A percentile compares a stretch with the other conserved stretches of the same genome.
These are phyloP conservation scores for Ips typographus DNA, from an alignment of 1,140 invertebrate species.

Conservation along the genomic window DNA sequence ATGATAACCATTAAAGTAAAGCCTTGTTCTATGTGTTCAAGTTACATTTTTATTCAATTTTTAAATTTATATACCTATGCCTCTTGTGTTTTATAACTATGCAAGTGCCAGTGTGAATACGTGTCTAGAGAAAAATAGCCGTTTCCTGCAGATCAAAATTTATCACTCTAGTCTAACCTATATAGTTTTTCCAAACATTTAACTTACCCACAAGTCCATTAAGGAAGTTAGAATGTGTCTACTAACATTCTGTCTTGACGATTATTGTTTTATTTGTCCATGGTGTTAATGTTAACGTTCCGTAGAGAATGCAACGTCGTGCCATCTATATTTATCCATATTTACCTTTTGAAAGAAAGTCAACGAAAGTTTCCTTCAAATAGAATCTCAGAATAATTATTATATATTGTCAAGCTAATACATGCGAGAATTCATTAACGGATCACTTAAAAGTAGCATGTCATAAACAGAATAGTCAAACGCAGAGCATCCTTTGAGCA, in stretches of 20 bases:
- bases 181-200: constrained; percentile 4
- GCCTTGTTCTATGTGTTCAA: constrained; percentile 32
- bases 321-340: too few species aligned
- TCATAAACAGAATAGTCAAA: too few species aligned
- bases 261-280: constrained; percentile 11
- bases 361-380: too few species aligned
- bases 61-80: constrained; percentile 31
- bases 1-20: constrained; percentile 31
- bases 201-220: constrained; percentile 9
- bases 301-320: constrained; percentile 1
- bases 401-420: too few species aligned
- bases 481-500: too few species aligned
- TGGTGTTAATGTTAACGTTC: constrained; percentile 11
- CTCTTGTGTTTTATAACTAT: constrained; percentile 29
- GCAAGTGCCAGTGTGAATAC: constrained; percentile 18
- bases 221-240: constrained; percentile 10
- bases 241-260: constrained; percentile 5
- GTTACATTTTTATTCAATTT: constrained; percentile 33
- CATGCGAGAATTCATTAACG: too few species aligned
- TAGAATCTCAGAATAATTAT: too few species aligned
- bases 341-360: too few species aligned
- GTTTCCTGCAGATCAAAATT: constrained; percentile 8
- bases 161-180: constrained; percentile 9
- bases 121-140: constrained; percentile 9
- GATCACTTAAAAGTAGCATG: too few species aligned